phyloP scores from a whole-genome alignment of 2,113 vertebrate genomes.

The Antechinus flavipes region DNA sequence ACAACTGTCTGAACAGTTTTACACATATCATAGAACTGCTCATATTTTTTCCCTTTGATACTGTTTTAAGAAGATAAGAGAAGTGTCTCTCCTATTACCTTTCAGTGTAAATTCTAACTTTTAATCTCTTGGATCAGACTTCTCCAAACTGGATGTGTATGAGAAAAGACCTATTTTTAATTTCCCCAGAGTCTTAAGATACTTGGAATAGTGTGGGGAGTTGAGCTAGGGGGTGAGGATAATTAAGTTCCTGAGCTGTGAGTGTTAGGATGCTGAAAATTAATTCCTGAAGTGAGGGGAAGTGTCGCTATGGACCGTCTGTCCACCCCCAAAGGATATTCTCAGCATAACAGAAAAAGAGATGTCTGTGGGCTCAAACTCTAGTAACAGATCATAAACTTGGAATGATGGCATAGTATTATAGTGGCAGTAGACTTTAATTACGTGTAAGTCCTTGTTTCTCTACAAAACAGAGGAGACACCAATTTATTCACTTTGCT shows the following conservation, averaged over 20 bases:
- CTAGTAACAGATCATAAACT: background rate
- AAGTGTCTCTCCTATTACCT: constrained; percentile 32
- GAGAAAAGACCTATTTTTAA: background rate
- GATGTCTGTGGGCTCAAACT: background rate
- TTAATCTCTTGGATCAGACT: background rate
- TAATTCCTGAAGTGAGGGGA: constrained; percentile 5
- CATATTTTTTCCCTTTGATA: constrained; percentile 33
- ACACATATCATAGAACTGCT: background rate
- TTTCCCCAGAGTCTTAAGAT: background rate
- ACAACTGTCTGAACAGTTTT: constrained; percentile 49
- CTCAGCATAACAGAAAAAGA: background rate
- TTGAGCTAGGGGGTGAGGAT: background rate
- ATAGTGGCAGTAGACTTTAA: background rate
- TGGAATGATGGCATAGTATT: background rate
- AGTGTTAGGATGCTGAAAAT: constrained; percentile 2
- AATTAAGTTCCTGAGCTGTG: background rate
- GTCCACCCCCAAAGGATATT: background rate
- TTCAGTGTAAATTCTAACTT: constrained; percentile 42
- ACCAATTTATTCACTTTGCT: background rate
- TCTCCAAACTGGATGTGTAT: background rate
- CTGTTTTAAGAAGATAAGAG: constrained; percentile 40
- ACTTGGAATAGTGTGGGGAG: rapidly evolving
- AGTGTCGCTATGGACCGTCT: background rate
- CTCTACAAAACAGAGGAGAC: background rate
- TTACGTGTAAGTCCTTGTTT: background rate